Percentiles rank a stretch among this genome's conserved stretches.
Evolutionary conservation across 2,797 vertebrate species (phyloP).

Genomic region (Oreonectes daqikongensis): DNA sequence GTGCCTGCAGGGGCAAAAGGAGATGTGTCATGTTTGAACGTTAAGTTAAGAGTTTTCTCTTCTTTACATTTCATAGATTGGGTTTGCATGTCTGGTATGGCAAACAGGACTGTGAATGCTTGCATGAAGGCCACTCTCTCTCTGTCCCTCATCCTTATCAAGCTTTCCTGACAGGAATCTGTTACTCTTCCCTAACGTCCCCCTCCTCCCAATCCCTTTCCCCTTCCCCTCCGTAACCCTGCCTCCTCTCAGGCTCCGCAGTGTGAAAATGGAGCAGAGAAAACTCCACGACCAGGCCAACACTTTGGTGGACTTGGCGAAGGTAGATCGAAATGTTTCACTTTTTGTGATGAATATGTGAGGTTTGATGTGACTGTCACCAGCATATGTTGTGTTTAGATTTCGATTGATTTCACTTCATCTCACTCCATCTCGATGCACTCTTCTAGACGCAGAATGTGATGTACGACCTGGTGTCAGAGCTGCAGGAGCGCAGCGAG

Average conservation of each 20-base stretch:
- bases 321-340: slow-evolving; percentile 72
- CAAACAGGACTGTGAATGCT: slow-evolving; percentile 73
- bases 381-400: not conserved
- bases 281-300: slow-evolving; percentile 94
- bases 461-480: slow-evolving; percentile 91
- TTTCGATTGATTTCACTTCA: not conserved
- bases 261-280: slow-evolving; percentile 94
- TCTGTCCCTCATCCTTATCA: slow-evolving; percentile 48
- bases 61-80: slow-evolving; percentile 51
- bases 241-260: slow-evolving; percentile 80
- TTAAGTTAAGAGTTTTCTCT: slow-evolving; percentile 53
- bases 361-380: too few relatives aligned
- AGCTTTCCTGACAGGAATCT: slow-evolving; percentile 66
- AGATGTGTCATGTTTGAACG: slow-evolving; percentile 52
- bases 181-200: slow-evolving; percentile 62
- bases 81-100: slow-evolving; percentile 78
- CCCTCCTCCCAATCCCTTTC: slow-evolving; percentile 47
- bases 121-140: slow-evolving; percentile 74
- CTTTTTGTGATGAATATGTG: not conserved
- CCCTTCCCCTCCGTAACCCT: slow-evolving; percentile 60
- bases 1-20: slow-evolving; percentile 52
- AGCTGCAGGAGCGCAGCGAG: slow-evolving; percentile 91
- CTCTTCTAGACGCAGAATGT: slow-evolving; percentile 87
- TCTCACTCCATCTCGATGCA: slow-evolving; percentile 43
- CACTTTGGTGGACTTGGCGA: slow-evolving; percentile 90